These are phyloP conservation scores for Macroramphosus scolopax DNA, from an alignment of 2,797 vertebrate species.

Conservation along the genomic window DNA sequence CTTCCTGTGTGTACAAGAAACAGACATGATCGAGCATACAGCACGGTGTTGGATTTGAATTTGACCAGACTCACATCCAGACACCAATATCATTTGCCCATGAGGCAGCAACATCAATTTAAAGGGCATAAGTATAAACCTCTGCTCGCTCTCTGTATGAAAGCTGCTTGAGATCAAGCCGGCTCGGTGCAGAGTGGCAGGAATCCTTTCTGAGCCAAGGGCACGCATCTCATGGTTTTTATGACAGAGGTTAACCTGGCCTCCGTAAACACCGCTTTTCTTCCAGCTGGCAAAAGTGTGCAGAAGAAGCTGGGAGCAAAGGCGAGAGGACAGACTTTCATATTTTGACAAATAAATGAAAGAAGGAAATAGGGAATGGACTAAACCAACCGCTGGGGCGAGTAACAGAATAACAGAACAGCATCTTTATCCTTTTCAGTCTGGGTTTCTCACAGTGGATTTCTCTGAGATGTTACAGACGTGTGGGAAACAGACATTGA, in stretches of 20 bases:
- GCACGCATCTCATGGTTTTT: conserved; percentile 59
- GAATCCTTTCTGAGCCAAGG: conserved; percentile 56
- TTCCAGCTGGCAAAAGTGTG: conserved; percentile 46
- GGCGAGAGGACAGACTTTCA: conserved; percentile 31
- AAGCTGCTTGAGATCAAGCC: conserved; percentile 45
- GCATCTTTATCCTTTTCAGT: too few relatives aligned
- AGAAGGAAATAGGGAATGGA: too few relatives aligned
- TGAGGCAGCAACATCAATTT: conserved; percentile 52
- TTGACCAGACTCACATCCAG: conserved; percentile 21
- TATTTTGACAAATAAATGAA: conserved; percentile 38
- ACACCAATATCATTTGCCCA: conserved; percentile 32
- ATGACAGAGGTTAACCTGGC: conserved; percentile 59
- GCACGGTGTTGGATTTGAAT: conserved; percentile 27
- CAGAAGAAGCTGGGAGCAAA: conserved; percentile 38
- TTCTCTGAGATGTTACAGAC: conserved; percentile 22
- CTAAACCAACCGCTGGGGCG: too few relatives aligned
- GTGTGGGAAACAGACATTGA: conserved; percentile 37
- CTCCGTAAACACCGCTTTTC: conserved; percentile 73
- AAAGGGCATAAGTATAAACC: conserved; percentile 58
- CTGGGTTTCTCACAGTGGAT: conserved; percentile 5
- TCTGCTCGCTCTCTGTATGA: conserved; percentile 41
- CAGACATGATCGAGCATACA: too few relatives aligned
- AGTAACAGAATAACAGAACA: conserved; percentile 7
- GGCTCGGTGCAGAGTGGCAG: conserved; percentile 34
- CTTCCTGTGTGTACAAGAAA: too few relatives aligned